Evolutionary conservation across 2,888 invertebrate species (phyloP).

Genomic region (Ormia ochracea): DNA sequence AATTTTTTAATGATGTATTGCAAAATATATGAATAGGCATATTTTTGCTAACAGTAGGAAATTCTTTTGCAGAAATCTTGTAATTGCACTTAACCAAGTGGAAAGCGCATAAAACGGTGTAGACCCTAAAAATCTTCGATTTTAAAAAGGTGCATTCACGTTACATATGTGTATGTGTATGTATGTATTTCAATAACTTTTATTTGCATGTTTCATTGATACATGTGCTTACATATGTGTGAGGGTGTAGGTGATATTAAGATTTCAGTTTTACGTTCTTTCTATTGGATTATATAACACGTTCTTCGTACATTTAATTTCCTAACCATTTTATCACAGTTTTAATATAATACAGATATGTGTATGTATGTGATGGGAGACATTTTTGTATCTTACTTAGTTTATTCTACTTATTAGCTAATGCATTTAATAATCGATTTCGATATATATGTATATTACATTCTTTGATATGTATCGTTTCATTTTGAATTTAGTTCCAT

Average conservation of each 20-base stretch:
- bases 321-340: conserved; percentile 61
- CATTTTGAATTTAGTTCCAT: neutral
- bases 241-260: neutral
- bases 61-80: no score
- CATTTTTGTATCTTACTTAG: neutral
- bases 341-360: no score
- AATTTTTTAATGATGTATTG: no score
- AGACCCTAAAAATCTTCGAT: no score
- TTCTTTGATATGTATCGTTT: conserved; percentile 63
- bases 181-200: neutral
- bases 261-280: conserved; percentile 51
- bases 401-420: neutral
- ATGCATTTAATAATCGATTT: conserved; percentile 13
- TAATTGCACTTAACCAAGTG: no score
- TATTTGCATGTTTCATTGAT: neutral
- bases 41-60: no score
- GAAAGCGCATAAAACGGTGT: no score
- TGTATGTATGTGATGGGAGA: conserved; percentile 5
- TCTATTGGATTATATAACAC: conserved; percentile 13
- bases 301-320: conserved; percentile 25
- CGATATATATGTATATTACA: conserved; percentile 29
- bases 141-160: neutral
- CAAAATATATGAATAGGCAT: no score
- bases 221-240: neutral
- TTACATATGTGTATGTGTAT: no score